These are phyloP conservation scores for Crotalus viridis DNA, from an alignment of 2,113 vertebrate genomes.

Conservation along the genomic window DNA sequence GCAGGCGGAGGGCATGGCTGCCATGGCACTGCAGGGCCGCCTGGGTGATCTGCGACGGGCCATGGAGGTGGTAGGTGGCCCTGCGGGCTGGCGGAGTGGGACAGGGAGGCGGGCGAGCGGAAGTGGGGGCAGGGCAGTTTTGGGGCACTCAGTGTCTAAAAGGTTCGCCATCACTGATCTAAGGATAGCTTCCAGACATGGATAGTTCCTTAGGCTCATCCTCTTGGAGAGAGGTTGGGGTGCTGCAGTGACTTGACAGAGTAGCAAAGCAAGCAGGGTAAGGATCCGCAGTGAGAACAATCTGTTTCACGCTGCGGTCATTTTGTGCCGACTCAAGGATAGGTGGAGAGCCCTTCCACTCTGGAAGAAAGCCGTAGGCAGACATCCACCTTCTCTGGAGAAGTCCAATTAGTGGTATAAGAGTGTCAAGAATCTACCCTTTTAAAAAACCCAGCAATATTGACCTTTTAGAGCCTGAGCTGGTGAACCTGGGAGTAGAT, in stretches of 20 bases:
- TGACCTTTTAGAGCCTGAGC: conserved; percentile 46
- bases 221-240: not conserved
- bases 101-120: too few species aligned
- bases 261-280: not conserved
- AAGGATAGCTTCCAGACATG: not conserved
- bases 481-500: conserved; percentile 27
- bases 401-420: not conserved
- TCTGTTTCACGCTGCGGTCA: not conserved
- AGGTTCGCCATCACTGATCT: too few species aligned
- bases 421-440: not conserved
- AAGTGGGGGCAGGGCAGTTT: too few species aligned
- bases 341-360: not conserved
- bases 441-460: not conserved
- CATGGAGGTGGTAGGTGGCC: too few species aligned
- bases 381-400: not conserved
- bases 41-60: too few species aligned
- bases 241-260: not conserved
- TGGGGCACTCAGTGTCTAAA: too few species aligned
- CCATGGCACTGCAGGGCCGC: too few species aligned
- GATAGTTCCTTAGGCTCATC: not conserved
- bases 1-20: too few species aligned
- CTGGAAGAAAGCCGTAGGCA: not conserved
- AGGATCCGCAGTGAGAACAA: not conserved
- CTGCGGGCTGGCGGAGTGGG: too few species aligned
- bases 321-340: not conserved